Evolutionary conservation across 2,888 invertebrate genomes (phyloP), one percentile per base, ranked within the genome.

Genomic region (Mythimna ferrago): DNA sequence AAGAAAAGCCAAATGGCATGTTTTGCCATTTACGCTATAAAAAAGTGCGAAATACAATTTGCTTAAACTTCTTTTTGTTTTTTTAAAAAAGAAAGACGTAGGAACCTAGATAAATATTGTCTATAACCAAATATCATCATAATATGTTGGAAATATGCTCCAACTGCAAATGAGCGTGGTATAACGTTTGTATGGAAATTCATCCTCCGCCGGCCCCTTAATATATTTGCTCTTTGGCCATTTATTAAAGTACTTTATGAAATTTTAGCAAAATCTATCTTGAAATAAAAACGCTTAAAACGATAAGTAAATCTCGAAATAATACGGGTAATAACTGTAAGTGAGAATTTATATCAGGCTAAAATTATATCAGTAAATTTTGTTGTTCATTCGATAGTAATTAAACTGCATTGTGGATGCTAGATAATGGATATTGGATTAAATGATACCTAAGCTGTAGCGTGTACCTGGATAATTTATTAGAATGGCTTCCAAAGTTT

Each of bases 351-450:
- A 35, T 53, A 10, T 0, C 51, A 5, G 2, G 32, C 41, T 69
- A 19, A 48, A 32, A 68, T 63, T 26, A 35, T 26, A 56, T 51
- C 51, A 19, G 51, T 9, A 32, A n/a, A 58, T 53, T 62, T 53
- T 58, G 7, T 14, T 16, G 10, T 53, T 74, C 10, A 73, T 64
- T 73, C 19, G 9, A 53, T 53, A 53, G 54, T 60, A 60, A 64
- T 54, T 56, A 60, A 53, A 44, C 35, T 35, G 56, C 58, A 66
- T n/a, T 66, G 41, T 66, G 41, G 21, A 14, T 58, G 58, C 44
- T 58, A 19, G 54, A n/a, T 41, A 51, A 64, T 66, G 48, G 38
- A 66, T 66, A 80, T 56, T 73, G 63, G 21, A 64, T 32, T 32
- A 32, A 48, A 60, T n/a, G n/a, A 21, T 32, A 19, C 11, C 41